Base-by-base conservation (phyloP, 2,888 invertebrate genomes). In the Lasius fuliginosus region DNA sequence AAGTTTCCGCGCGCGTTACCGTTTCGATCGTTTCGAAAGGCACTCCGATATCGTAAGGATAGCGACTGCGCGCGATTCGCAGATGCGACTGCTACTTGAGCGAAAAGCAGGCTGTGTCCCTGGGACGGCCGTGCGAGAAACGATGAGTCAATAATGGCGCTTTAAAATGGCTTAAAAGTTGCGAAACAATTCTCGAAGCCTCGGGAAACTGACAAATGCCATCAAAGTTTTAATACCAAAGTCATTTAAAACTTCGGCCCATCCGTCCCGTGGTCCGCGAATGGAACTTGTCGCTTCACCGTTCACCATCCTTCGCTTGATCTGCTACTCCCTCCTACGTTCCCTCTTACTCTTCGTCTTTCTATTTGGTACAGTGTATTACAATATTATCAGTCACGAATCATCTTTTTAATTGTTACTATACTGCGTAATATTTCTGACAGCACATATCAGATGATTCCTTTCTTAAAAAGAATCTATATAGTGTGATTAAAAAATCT, bases 221-320 rank as follows among this genome's bases (percentile, higher is more conserved):
- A 93, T 93, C 93, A 93, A 93, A 93, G 92, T 93, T 93, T 93
- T 93, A 93, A 93, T 93, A 91, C 94, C 92, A 87, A 93, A 93
- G 94, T 94, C 93, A 93, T 93, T 93, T 93, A 92, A 93, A 93
- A 93, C 90, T 93, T 93, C 86, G 89, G 77, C 86, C 90, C 91
- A 91, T 93, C 92, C 91, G 92, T 93, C 93, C 91, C 90, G 88
- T 90, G 89, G 89, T 88, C 77, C 87, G 88, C 87, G 87, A 89
- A 89, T 91, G 85, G 88, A 89, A 90, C 90, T 90, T 88, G 87
- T 86, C 86, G 85, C 85, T 90, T 88, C 86, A 74, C 85, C 85
- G 53, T 76, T 53, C 85, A 46, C 33, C 62, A 56, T 74, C 49
- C 82, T 67, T 56, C 73, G 68, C 68, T 67, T 71, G 73, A 81